Base-by-base conservation (phyloP, 2,888 invertebrate genomes). In the Timema podura region DNA sequence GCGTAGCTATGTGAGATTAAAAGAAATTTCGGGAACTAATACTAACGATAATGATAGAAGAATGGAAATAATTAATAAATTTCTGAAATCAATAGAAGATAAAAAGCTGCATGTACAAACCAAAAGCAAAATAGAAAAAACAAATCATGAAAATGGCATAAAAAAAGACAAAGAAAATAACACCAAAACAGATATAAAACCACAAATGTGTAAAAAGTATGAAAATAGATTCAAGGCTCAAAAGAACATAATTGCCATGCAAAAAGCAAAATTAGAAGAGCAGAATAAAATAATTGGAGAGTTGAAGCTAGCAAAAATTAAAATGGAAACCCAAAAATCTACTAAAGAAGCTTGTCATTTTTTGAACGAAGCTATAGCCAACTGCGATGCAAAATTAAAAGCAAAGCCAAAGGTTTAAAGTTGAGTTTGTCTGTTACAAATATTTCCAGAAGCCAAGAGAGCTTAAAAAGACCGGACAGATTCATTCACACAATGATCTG, bases 211-310 rank as follows among this genome's bases (percentile, higher is more conserved):
- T 30, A 57, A 7, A 6, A 57, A 61, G 61, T 30, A 6, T 16
- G 61, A 45, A 44, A 47, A 70, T 10, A 84, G 90, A 75, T 88
- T 87, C 72, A 87, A 87, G 79, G 85, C 89, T 10, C 92, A 92
- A 78, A 89, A 88, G 77, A 86, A 87, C 74, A 89, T 91, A 61
- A 92, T 92, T 71, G 88, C 90, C 47, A 80, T 88, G 47, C 91
- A 92, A 79, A 89, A 87, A 78, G 81, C 85, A 2, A 91, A 91
- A 80, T 78, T 92, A 71, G 87, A 88, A 71, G 87, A 90, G 71
- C 91, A 92, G 79, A 88, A 87, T 75, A 85, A 87, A 76, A 78
- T 90, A n/a, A 92, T 92, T 70, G 87, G 90, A 78, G 88, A 91
- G 77, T 80, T 92, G 0, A 90, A 89, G 77, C 81, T 91, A 68